Conservation (phyloP, 2,797 vertebrate genomes). For the Sparidentex hasta region DNA sequence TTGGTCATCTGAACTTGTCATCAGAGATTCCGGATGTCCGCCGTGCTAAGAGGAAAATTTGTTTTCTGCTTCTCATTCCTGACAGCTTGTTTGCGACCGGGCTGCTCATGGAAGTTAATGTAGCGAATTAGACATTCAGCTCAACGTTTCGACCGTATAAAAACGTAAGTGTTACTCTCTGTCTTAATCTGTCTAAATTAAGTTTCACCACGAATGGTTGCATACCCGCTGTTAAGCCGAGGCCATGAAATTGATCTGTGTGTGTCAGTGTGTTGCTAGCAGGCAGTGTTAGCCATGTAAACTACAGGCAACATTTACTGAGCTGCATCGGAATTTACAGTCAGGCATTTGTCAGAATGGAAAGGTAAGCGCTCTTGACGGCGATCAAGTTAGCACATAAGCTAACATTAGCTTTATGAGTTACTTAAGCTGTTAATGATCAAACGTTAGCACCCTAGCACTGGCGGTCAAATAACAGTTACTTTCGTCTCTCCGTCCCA, state of each 20-base stretch:
- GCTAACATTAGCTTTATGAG: neutral
- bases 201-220: conserved; percentile 12
- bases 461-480: conserved; percentile 8
- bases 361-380: neutral
- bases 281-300: conserved; percentile 61
- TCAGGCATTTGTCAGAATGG: neutral
- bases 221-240: conserved; percentile 54
- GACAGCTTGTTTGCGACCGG: conserved; percentile 64
- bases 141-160: conserved; percentile 42
- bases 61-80: conserved; percentile 74
- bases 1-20: conserved; percentile 65
- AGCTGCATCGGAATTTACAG: conserved; percentile 24
- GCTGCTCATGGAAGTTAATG: conserved; percentile 45
- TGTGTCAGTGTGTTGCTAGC: conserved; percentile 67
- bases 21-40: conserved; percentile 77
- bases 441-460: conserved; percentile 1
- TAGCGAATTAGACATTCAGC: conserved; percentile 25
- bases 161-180: conserved; percentile 59
- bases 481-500: conserved; percentile 4
- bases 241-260: conserved; percentile 76
- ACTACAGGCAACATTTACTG: conserved; percentile 29
- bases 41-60: conserved; percentile 69
- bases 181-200: neutral
- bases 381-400: neutral
- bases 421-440: conserved; percentile 4